Base-by-base conservation (phyloP, 2,113 vertebrate genomes). In the Triplophysa tibetana region DNA sequence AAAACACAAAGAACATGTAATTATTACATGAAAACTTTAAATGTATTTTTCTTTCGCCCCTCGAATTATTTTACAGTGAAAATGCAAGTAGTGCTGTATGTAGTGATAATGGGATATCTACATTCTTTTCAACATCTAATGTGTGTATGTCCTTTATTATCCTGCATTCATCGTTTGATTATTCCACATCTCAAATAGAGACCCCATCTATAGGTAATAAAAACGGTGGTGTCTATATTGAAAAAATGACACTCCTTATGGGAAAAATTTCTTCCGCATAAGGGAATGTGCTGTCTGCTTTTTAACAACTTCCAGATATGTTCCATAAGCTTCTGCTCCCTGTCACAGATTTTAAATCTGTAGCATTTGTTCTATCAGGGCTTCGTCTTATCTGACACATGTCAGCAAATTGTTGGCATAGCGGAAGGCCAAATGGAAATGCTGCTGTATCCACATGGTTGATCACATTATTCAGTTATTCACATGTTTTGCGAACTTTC, bases 261-360 rank as follows among this genome's bases (percentile, higher is more conserved):
- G 83, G 82, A 66, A 85, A 85, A 85, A 90, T 77, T 86, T 81
- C 86, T 88, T 91, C 88, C 88, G 90, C 86, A 85, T 86, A 85
- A 81, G 85, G 85, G 83, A 92, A 89, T 88, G 83, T 80, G 85
- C 81, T 87, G 79, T 75, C 62, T 65, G 81, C 75, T 38, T 64
- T 78, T 83, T 89, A 92, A 93, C 85, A 89, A 88, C 87, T 91
- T 92, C 88, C 91, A 93, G 90, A 91, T 86, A 66, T 56, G 62
- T 85, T 88, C 70, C 52, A 75, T 76, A 58, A 12, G 26, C 4
- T 50, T 12, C 56, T 43, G 75, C 80, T 61, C 75, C 70, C 70
- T 14, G 45, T 72, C 4, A 21, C 50, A 66, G 54, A 41, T 79
- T 64, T 23, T 23, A 79, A 60, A 82, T 80, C 68, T 65, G 48